Evolutionary conservation across 2,888 invertebrate species (phyloP), one percentile per base, ranked within the genome.

Genomic region (Invenusta paracnida): DNA sequence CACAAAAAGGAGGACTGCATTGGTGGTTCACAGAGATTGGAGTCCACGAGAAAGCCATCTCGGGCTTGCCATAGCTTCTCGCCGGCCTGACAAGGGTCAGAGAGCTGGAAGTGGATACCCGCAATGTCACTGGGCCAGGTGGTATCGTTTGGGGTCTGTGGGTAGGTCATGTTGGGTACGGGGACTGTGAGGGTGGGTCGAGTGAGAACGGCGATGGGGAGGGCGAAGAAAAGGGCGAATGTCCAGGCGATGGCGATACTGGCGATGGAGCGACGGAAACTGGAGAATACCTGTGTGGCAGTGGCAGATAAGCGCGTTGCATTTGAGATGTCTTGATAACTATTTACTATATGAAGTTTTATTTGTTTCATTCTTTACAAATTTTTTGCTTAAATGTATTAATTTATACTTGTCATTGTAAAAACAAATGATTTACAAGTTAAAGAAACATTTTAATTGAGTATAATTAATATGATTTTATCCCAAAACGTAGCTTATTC

Each of bases 11-110:
- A 0, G 11, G 27, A 30, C 28, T 79, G 30, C 79, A 30, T 85
- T 30, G 85, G 85, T 81, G 79, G 79, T 29, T 30, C 81, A 25
- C 85, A 85, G 29, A 85, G 29, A 82, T 67, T 27, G 0, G 84
- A 84, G 30, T 84, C 84, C n/a, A 28, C 67, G 28, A 84, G 67
- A 23, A 67, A 67, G 30, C 73, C 73, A 25, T 84, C 27, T 1
- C 28, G 23, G 29, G 67, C 66, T 28, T 29, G 25, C 27, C 73
- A 27, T 23, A 73, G 11, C 5, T 73, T 73, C 73, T 73, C 73
- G 17, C 2, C 27, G 73, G 73, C 73, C n/a, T n/a, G n/a, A 73
- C 73, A 73, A 2, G 2, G 73, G 73, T 5, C 27, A 2, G 73
- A 73, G 11, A 73, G 73, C 23, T 23, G 73, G 11, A 73, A 23